These are phyloP conservation scores for Euzetes globulus DNA, from an alignment of 2,888 invertebrate species.

Conservation along the genomic window DNA sequence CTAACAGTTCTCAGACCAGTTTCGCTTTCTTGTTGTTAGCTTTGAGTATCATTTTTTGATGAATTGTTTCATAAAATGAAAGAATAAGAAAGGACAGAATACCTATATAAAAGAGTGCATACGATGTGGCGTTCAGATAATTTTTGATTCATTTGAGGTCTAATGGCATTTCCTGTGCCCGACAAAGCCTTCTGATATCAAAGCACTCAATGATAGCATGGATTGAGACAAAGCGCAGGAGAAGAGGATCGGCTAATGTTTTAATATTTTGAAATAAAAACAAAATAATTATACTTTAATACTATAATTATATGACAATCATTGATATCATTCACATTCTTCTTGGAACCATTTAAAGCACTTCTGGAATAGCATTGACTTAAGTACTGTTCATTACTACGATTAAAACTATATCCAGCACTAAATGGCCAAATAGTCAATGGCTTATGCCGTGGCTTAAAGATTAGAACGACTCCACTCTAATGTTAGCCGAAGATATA, in stretches of 20 bases:
- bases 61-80: background rate
- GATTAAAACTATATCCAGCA: background rate
- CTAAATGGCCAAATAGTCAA: background rate
- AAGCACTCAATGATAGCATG: background rate
- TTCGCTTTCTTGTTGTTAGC: background rate
- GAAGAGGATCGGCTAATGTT: background rate
- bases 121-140: slow-evolving; percentile 1
- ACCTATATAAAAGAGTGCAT: background rate
- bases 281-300: slow-evolving; percentile 12
- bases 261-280: slow-evolving; percentile 2
- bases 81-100: background rate
- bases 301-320: background rate
- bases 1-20: background rate
- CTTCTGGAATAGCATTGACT: background rate
- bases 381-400: slow-evolving; percentile 2
- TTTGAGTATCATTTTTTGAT: background rate
- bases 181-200: background rate
- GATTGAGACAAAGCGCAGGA: background rate
- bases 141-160: slow-evolving; percentile 17
- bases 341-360: background rate
- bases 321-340: background rate
- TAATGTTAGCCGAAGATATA: background rate
- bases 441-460: slow-evolving; percentile 2
- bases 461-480: background rate
- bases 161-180: slow-evolving; percentile 19